Base-by-base conservation (phyloP, 2,888 invertebrate species). In the Chirona hameri region DNA sequence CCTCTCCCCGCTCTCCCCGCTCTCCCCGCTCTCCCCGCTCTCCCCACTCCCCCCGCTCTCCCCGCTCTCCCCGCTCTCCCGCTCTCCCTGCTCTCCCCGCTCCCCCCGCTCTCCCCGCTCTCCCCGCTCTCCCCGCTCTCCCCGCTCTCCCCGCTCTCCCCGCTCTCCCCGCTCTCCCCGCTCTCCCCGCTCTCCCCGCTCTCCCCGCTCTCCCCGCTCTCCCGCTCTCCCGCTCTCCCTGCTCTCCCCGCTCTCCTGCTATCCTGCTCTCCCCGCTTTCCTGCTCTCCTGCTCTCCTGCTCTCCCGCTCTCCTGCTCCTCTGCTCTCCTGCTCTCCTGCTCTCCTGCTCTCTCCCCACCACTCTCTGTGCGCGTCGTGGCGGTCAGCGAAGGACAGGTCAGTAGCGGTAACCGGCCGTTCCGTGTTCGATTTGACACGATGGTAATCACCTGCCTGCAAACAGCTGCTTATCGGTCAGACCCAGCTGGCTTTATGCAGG, bases 201-300 rank as follows among this genome's bases (percentile, higher is more conserved):
- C 52, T 52, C 52, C 52, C 52, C n/a, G 52, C 52, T 39, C n/a
- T n/a, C n/a, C 87, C 88, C 84, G 91, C 87, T 92, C 95, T 95
- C 87, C 93, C 94, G 84, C 98, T 91, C 83, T 99, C 93, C 98
- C 99, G 98, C 88, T 98, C 99, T 12, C 39, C 52, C 52, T 18
- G 52, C 12, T 52, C 52, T 52, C 52, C 18, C 52, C 12, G 12
- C 52, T 52, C 52, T 52, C 52, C 52, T 12, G 52, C 52, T 39
- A 12, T 12, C 12, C n/a, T n/a, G n/a, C 48, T 48, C 9, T 48
- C 48, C 48, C 48, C 48, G 7, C 48, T 48, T 12, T 48, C 48
- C 48, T 7, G 48, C 9, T 10, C 48, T 7, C 7, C 48, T 12
- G 48, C 48, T 48, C 48, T 48, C 9, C 48, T n/a, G n/a, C n/a